Conservation (phyloP, 2,113 vertebrate genomes). For the Misgurnus anguillicaudatus region DNA sequence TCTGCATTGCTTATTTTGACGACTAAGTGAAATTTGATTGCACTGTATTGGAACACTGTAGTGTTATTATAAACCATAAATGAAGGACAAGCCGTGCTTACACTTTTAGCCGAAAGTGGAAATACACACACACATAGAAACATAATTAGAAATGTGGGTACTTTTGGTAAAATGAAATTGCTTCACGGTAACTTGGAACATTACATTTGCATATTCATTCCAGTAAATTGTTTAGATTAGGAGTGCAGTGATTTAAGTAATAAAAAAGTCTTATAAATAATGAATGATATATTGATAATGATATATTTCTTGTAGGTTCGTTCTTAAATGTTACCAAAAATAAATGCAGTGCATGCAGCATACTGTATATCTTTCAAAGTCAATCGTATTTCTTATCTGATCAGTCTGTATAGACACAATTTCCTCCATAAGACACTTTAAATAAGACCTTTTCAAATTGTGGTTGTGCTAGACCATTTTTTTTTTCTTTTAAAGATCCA, state of each 20-base stretch:
- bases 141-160: neutral
- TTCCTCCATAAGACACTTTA: slow-evolving; percentile 13
- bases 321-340: too few relatives aligned
- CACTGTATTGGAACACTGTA: too few relatives aligned
- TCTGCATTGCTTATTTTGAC: too few relatives aligned
- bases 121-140: slow-evolving; percentile 5
- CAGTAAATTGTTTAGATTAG: slow-evolving; percentile 4
- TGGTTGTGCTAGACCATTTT: neutral
- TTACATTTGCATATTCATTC: neutral
- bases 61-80: neutral
- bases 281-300: too few relatives aligned
- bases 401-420: neutral
- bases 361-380: neutral
- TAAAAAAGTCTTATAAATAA: too few relatives aligned
- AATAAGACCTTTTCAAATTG: neutral
- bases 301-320: too few relatives aligned
- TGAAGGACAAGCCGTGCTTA: slow-evolving; percentile 3
- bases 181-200: neutral
- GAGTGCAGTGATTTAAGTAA: too few relatives aligned
- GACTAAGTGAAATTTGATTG: too few relatives aligned
- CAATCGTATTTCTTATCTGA: neutral
- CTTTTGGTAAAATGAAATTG: neutral
- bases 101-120: slow-evolving; percentile 7
- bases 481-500: neutral
- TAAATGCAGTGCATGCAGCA: too few relatives aligned